Evolutionary conservation across 2,888 invertebrate species (phyloP).

Genomic region (Agriotes lineatus): DNA sequence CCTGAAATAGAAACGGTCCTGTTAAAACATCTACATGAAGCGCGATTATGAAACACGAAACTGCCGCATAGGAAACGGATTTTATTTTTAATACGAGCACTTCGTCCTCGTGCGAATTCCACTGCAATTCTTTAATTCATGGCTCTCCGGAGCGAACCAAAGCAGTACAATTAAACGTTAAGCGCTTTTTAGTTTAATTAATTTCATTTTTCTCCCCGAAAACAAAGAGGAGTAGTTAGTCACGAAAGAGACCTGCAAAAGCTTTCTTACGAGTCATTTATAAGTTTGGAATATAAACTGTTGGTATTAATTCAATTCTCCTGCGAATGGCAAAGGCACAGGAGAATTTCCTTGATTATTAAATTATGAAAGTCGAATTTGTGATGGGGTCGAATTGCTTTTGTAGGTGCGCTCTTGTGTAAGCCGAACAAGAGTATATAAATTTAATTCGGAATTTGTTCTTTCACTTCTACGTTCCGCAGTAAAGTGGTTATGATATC

Average conservation of each 20-base stretch:
- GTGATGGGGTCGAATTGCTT: constrained; percentile 26
- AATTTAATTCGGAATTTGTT: constrained; percentile 26
- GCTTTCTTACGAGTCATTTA: constrained; percentile 45
- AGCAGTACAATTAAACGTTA: constrained; percentile 5
- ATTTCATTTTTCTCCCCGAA: background rate
- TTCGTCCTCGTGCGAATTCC: no score
- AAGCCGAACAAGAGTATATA: constrained; percentile 21
- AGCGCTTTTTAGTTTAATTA: constrained; percentile 14
- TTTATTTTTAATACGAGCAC: background rate
- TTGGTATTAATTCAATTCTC: constrained; percentile 49
- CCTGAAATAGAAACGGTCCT: background rate
- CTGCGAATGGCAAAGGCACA: constrained; percentile 28
- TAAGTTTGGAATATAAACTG: constrained; percentile 47
- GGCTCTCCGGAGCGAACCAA: no score
- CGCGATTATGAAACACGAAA: constrained; percentile 8
- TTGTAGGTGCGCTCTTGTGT: constrained; percentile 29
- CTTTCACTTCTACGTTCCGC: background rate
- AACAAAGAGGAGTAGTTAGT: constrained; percentile 46
- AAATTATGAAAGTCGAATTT: constrained; percentile 37
- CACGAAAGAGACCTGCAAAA: constrained; percentile 44
- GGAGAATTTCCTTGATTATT: constrained; percentile 35
- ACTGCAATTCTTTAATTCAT: background rate
- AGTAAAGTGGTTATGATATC: no score
- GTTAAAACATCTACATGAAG: background rate
- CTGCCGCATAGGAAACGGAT: constrained; percentile 1